Base-by-base conservation (phyloP, 2,888 invertebrate species). In the Campoletis raptor region DNA sequence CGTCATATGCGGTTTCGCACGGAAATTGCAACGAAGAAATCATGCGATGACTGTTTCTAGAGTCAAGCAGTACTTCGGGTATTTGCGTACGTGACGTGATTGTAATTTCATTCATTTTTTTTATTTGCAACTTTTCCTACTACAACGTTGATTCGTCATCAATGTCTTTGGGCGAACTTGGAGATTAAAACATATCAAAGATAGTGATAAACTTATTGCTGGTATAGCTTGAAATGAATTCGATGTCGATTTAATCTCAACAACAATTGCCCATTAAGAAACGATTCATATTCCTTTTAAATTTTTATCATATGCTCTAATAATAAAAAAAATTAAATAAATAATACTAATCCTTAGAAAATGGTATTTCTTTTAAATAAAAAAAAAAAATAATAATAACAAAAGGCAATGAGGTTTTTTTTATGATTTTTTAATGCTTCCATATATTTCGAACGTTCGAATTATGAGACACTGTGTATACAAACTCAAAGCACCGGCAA, bases 21-120 rank as follows among this genome's bases (percentile, higher is more conserved):
- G 12, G 57, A 70, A 83, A 80, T 61, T 54, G 80, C 83, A 76
- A 66, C 80, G 80, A 76, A 86, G 74, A 72, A 80, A 83, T 83
- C 76, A 73, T 48, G n/a, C 85, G 69, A 81, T 85, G 81, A 81
- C 74, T 78, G 64, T 52, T 36, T 52, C 24, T 66, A 52, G 24
- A 77, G 9, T 8, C 18, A 66, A 7, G n/a, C 37, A 9, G 37
- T 18, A 66, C 66, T 36, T 15, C 15, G 21, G 40, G 4, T 45
- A 24, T 57, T 69, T 69, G 78, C 82, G 69, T 82, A 64, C 57
- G 66, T 77, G 48, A 67, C 82, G 52, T 18, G 74, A 45, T 74
- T 74, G 85, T 74, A 79, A 85, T 85, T 85, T 82, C 77, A 30
- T 82, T 80, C 40, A 8, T 40, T 40, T 40, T 2, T 40, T 40